These are phyloP conservation scores for Tauraco erythrolophus DNA, from an alignment of 2,113 vertebrate species.

Conservation along the genomic window DNA sequence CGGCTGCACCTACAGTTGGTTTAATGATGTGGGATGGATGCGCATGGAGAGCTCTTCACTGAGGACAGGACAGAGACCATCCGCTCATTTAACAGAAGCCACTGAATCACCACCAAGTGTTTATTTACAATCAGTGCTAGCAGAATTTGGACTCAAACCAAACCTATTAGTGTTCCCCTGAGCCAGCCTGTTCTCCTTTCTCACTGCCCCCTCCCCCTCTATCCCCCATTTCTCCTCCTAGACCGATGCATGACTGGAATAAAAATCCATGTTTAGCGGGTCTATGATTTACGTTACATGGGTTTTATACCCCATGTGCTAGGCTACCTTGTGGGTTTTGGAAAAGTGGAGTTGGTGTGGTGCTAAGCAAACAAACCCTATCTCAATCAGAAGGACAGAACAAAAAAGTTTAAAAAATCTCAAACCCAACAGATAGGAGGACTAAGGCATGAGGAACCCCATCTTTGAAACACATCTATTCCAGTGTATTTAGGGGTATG, in stretches of 20 bases:
- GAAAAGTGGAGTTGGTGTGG: not conserved
- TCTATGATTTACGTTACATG: not conserved
- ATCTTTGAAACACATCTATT: not conserved
- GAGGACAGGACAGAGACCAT: not conserved
- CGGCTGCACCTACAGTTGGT: not conserved
- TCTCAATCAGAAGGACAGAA: not conserved
- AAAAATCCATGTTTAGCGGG: not conserved
- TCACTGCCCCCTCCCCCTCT: not conserved
- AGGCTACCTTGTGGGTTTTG: not conserved
- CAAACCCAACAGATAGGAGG: not conserved
- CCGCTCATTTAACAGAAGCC: not conserved
- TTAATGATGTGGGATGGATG: not conserved
- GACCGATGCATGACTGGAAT: not conserved
- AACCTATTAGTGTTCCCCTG: not conserved
- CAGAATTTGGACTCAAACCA: not conserved
- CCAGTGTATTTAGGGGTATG: not conserved
- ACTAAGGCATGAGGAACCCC: not conserved
- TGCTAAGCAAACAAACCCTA: not conserved
- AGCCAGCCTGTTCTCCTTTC: not conserved
- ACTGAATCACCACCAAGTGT: not conserved
- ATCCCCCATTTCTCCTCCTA: not conserved
- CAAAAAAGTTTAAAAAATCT: not conserved
- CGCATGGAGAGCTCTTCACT: not conserved
- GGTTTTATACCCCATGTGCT: not conserved
- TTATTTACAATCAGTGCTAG: not conserved